These are phyloP conservation scores for Meganola albula DNA, from an alignment of 2,888 invertebrate genomes.

Conservation along the genomic window DNA sequence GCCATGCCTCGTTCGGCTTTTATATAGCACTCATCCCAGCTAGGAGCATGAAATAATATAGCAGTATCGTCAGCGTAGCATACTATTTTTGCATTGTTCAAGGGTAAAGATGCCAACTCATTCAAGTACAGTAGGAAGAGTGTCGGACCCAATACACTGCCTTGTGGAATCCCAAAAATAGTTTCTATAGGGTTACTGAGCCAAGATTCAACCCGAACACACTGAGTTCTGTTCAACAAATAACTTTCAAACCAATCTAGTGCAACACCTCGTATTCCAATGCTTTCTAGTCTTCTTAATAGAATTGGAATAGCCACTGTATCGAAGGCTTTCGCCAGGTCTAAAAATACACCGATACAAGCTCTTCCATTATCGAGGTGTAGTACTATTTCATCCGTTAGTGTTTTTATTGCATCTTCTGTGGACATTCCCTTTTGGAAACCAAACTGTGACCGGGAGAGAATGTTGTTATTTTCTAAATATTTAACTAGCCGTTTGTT, in stretches of 20 bases:
- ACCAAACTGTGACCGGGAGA: not conserved
- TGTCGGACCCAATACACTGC: not conserved
- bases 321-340: not conserved
- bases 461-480: too few species aligned
- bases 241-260: not conserved
- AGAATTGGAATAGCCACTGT: not conserved
- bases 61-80: not conserved
- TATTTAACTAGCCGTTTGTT: not conserved
- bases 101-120: not conserved
- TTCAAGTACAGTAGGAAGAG: not conserved
- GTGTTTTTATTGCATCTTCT: not conserved
- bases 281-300: not conserved
- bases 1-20: not conserved
- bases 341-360: not conserved
- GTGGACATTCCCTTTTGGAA: not conserved
- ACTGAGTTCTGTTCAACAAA: not conserved
- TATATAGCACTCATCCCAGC: not conserved
- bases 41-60: not conserved
- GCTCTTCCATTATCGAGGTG: not conserved
- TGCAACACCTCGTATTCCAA: not conserved
- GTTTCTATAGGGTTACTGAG: not conserved
- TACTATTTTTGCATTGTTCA: not conserved
- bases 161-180: not conserved
- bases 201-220: not conserved
- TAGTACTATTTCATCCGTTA: not conserved